Base-by-base conservation (phyloP, 1,140 invertebrate genomes). In the Drosophila kanapiae region DNA sequence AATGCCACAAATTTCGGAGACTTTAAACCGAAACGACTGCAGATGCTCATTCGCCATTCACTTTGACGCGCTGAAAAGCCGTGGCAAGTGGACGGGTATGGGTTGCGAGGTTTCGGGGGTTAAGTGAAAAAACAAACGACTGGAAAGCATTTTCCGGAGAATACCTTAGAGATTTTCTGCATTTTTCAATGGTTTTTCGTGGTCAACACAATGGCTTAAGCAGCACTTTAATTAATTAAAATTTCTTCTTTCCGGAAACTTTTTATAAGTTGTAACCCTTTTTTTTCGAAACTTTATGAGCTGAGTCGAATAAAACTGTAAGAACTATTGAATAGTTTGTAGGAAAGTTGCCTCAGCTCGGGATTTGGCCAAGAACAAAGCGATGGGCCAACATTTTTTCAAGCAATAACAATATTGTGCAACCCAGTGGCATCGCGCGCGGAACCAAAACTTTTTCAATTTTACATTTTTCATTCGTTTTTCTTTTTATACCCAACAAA, bases 221-320 rank as follows among this genome's bases (percentile, higher is more conserved):
- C n/a, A 47, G 40, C 69, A 71, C 68, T 71, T 40, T 71, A 18
- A 71, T 72, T 72, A 71, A 72, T 72, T 70, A 72, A 72, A 27
- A 27, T 59, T 57, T 48, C 33, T 57, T 48, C 37, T 71, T 27
- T 48, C 18, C 40, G 6, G 9, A 1, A 35, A 59, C 35, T 72
- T 71, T 71, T 49, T 4, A 51, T 45, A 29, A 58, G 51, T 58
- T 48, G 53, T 27, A 18, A 58, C 29, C 64, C 33, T 23, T 58
- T 57, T 47, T 43, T 43, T 42, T 42, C 18, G 14, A 37, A 70
- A 68, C 62, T 69, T 69, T 43, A 48, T 40, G 37, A 16, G 18
- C 37, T 69, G 37, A 65, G 47, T 67, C 31, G n/a, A 18, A 65
- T 53, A 45, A 18, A 57, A 47, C 10, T 3, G 65, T 3, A 31